phyloP scores from a whole-genome alignment of 2,113 vertebrate genomes.

The Hyaena hyaena region DNA sequence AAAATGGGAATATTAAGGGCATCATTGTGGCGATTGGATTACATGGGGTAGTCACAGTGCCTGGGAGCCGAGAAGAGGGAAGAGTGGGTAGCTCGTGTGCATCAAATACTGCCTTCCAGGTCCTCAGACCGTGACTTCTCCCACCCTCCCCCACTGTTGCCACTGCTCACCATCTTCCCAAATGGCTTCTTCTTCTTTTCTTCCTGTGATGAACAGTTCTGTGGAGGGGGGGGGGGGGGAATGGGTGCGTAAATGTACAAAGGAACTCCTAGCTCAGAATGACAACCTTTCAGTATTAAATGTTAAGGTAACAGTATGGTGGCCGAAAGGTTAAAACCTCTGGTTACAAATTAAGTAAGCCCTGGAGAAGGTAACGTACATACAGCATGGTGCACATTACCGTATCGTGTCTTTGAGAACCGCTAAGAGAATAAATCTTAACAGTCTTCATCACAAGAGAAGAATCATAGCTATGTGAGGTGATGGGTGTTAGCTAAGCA shows the following conservation, averaged over 20 bases:
- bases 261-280: neutral
- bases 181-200: neutral
- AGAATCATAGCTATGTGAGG: too few relatives aligned
- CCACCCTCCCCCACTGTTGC: too few relatives aligned
- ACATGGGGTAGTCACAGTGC: too few relatives aligned
- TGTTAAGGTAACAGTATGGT: neutral
- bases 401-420: neutral
- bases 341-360: neutral
- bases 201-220: too few relatives aligned
- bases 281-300: neutral
- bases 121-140: neutral
- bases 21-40: neutral
- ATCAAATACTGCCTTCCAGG: too few relatives aligned
- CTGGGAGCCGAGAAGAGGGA: neutral
- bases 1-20: neutral
- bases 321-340: neutral
- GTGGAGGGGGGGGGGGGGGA: too few relatives aligned
- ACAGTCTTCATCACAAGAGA: neutral
- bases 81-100: fast-evolving
- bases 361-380: too few relatives aligned
- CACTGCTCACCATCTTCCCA: neutral
- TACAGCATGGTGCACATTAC: neutral
- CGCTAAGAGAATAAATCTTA: neutral
- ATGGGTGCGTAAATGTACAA: neutral
- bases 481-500: neutral